A percentile compares a stretch with the other conserved stretches of the same genome.
phyloP scores from a whole-genome alignment of 2,113 vertebrate genomes.

The Carassius auratus region DNA sequence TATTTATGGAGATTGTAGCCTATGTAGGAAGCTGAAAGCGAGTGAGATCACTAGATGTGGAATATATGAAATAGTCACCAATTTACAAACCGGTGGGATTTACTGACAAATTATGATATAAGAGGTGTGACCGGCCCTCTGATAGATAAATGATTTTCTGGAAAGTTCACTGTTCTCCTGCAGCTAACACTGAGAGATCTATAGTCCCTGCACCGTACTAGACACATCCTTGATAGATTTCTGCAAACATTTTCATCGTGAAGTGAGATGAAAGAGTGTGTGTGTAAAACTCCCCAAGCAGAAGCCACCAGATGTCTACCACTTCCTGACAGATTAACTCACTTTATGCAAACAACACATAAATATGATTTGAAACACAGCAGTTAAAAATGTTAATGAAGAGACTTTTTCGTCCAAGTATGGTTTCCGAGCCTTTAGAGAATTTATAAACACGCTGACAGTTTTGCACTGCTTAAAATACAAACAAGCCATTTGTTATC shows the following conservation, averaged over 20 bases:
- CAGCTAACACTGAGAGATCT: slow-evolving; percentile 9
- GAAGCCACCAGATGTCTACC: slow-evolving; percentile 35
- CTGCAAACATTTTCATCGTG: slow-evolving; percentile 44
- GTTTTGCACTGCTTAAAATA: background rate
- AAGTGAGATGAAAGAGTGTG: background rate
- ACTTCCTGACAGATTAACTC: slow-evolving; percentile 24
- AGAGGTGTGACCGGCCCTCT: background rate
- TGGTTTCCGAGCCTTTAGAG: slow-evolving; percentile 14
- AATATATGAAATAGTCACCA: too few species aligned
- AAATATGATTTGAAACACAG: slow-evolving; percentile 13
- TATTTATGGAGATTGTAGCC: background rate
- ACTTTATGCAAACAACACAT: slow-evolving; percentile 32
- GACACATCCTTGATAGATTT: slow-evolving; percentile 17
- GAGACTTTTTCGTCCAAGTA: slow-evolving; percentile 4
- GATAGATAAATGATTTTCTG: background rate
- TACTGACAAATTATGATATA: background rate
- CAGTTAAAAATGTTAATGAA: slow-evolving; percentile 44
- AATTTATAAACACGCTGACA: slow-evolving; percentile 20
- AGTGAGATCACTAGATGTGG: too few species aligned
- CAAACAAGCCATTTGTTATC: background rate
- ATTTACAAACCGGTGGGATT: too few species aligned
- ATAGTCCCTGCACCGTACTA: background rate
- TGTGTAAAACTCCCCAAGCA: background rate
- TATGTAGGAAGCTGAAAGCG: too few species aligned
- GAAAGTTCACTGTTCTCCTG: background rate